Evolutionary conservation across 2,888 invertebrate genomes (phyloP), one percentile per base, ranked within the genome.

Genomic region (Meteorus colon): DNA sequence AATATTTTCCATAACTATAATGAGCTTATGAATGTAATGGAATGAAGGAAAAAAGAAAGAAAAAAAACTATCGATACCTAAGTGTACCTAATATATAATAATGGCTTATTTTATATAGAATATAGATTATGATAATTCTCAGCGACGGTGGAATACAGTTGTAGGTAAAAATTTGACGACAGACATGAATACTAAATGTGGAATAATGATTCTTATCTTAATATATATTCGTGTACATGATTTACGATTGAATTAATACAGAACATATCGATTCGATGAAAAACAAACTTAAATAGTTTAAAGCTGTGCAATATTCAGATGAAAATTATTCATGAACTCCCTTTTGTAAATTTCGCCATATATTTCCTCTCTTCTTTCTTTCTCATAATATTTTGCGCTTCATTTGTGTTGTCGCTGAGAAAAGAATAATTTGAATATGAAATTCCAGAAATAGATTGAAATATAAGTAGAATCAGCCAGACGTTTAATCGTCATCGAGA

Each of bases 21-120:
- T 89, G 89, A 89, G 89, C 89, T 89, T 89, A 89, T 88, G 87
- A 78, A 82, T 88, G 86, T 89, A 88, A 88, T 75, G 76, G 75
- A 77, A 65, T 6, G n/a, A 48, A 51, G n/a, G 74, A 71, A 69
- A 77, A 77, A 86, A 82, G 85, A 85, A 85, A 74, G 68, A 69
- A 77, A 77, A 86, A 82, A 85, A 85, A 85, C 80, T 88, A 88
- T 85, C 83, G 84, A 87, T 88, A 88, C 85, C 84, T 88, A 88
- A 88, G 86, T 88, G 89, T 89, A 89, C 84, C 84, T 88, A 88
- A 82, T 83, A 41, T 65, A 77, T 89, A 86, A 88, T 86, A 84
- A 83, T 82, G 82, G 84, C 86, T 85, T 85, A 82, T 83, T 84
- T 88, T 85, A 82, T 81, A 55, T 55, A 55, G 55, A n/a, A 81